phyloP scores from a whole-genome alignment of 2,797 vertebrate genomes.

The Dendrocincla fuliginosa region DNA sequence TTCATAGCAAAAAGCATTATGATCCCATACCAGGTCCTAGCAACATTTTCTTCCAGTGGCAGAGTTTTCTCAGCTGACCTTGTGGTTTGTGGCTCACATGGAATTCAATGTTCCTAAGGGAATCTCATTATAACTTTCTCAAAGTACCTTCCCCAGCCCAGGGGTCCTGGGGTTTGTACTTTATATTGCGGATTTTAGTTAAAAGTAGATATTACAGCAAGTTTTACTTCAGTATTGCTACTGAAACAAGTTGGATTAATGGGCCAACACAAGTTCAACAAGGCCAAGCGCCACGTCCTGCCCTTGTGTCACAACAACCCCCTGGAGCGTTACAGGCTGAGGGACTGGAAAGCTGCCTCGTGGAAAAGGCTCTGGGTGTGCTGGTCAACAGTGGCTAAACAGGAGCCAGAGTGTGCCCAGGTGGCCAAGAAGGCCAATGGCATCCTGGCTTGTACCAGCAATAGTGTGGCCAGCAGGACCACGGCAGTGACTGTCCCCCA shows the following conservation, averaged over 20 bases:
- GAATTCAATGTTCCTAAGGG: background rate
- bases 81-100: background rate
- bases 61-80: background rate
- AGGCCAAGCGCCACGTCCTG: background rate
- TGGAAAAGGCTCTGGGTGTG: background rate
- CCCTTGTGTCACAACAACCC: background rate
- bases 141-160: background rate
- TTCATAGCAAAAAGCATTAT: background rate
- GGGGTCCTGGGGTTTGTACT: background rate
- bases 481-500: background rate
- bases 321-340: background rate
- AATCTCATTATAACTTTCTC: background rate
- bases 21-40: background rate
- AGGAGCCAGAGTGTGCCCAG: background rate
- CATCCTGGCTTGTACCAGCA: background rate
- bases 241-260: background rate
- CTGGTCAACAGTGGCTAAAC: rapidly evolving
- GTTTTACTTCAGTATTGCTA: background rate
- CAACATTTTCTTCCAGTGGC: background rate
- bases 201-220: background rate
- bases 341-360: background rate
- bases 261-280: background rate
- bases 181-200: background rate
- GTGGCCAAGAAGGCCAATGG: background rate
- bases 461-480: background rate